Base-by-base conservation (phyloP, 2,797 vertebrate genomes). In the Molossus molossus region DNA sequence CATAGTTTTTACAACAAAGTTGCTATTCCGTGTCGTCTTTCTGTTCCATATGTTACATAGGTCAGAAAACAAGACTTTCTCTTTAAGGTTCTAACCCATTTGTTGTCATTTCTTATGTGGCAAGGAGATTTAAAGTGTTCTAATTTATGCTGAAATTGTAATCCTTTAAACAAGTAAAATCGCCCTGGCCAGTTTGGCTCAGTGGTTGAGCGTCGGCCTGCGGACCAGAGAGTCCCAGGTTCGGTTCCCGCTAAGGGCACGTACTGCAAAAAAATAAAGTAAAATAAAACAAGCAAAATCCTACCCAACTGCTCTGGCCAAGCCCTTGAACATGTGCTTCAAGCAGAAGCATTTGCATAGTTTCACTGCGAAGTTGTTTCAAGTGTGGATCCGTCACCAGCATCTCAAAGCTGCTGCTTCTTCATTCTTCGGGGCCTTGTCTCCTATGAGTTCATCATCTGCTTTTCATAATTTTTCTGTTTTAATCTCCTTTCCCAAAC, bases 71-170 rank as follows among this genome's bases (percentile, higher is more conserved):
- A 76, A 93, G 21, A 37, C 75, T 79, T 89, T 48, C 40, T 53
- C 94, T 79, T 67, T 23, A 73, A 77, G 69, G 80, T 83, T 60
- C 95, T 53, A 82, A 85, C 6, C 55, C 13, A 25, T 81, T 37
- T 69, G 18, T 20, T 83, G 40, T 65, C 18, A 50, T 93, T 70
- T 29, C 11, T 96, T 91, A 17, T 76, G 94, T 20, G 33, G 27
- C 72, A 90, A 60, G 50, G 57, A 73, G 64, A 55, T 37, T 73
- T 65, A 85, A 13, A 53, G 72, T 64, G 45, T 13, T 94, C 37
- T 76, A 90, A 64, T 85, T 77, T 70, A 69, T 53, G 10, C 17
- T 79, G 40, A 45, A 40, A 20, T 87, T 64, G 27, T 45, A 73
- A 65, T 73, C 13, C 82, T 72, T 37, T 3, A 45, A 45, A 45